These are phyloP conservation scores for Oscheius myriophilus DNA, from an alignment of 2,888 invertebrate species.

Conservation along the genomic window DNA sequence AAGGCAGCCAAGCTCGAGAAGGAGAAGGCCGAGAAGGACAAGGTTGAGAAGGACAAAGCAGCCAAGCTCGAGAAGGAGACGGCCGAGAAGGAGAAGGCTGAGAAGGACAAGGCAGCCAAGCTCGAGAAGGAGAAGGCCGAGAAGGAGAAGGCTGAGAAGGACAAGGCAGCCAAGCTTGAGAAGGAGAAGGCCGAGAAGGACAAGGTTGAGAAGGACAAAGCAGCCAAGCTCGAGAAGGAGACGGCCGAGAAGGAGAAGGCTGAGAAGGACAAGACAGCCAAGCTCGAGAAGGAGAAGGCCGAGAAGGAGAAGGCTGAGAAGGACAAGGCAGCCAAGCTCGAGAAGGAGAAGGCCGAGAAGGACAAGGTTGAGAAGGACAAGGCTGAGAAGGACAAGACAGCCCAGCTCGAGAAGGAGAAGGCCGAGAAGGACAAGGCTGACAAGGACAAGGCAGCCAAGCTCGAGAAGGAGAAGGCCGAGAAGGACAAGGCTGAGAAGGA, in stretches of 20 bases:
- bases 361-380: slow-evolving; percentile 18
- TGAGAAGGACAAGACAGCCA: slow-evolving; percentile 16
- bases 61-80: slow-evolving; percentile 8
- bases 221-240: slow-evolving; percentile 3
- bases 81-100: slow-evolving; percentile 15
- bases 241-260: slow-evolving; percentile 9
- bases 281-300: slow-evolving; percentile 12
- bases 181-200: slow-evolving; percentile 17
- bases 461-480: slow-evolving; percentile 15
- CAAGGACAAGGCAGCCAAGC: slow-evolving; percentile 9
- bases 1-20: slow-evolving; percentile 22
- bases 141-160: slow-evolving; percentile 16
- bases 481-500: slow-evolving; percentile 20
- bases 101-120: slow-evolving; percentile 4
- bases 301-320: slow-evolving; percentile 19
- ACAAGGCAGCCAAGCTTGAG: slow-evolving; percentile 3
- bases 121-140: slow-evolving; percentile 15
- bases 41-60: slow-evolving; percentile 10
- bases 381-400: slow-evolving; percentile 2
- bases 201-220: slow-evolving; percentile 14
- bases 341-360: slow-evolving; percentile 19
- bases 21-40: slow-evolving; percentile 15
- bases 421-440: slow-evolving; percentile 20
- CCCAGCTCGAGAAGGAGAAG: slow-evolving; percentile 7
- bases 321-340: slow-evolving; percentile 2